These are phyloP conservation scores for Sesamia inferens DNA, from an alignment of 2,888 invertebrate species.

Conservation along the genomic window DNA sequence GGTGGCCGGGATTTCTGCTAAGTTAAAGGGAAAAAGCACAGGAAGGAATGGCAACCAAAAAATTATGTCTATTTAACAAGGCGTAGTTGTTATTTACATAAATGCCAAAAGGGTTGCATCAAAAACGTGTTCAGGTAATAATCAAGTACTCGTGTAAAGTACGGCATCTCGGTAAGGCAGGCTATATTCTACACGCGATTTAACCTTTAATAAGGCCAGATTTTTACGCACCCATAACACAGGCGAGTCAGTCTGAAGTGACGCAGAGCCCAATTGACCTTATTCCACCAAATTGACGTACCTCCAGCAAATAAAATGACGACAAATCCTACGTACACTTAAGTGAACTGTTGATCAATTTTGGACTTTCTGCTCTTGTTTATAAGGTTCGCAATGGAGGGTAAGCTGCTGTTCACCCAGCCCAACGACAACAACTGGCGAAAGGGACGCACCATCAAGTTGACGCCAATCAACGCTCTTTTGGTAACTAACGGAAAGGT, in stretches of 20 bases:
- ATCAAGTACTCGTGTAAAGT: constrained; percentile 26
- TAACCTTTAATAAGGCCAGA: constrained; percentile 49
- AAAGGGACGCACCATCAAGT: constrained; percentile 96
- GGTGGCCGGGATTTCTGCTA: too few relatives aligned
- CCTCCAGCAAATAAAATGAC: constrained; percentile 55
- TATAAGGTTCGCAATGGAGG: constrained; percentile 95
- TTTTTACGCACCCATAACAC: constrained; percentile 50
- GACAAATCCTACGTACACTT: constrained; percentile 42
- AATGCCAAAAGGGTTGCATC: constrained; percentile 4
- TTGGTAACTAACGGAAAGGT: constrained; percentile 98
- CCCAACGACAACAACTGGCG: constrained; percentile 98
- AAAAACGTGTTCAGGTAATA: constrained; percentile 14
- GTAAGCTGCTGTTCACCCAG: constrained; percentile 96
- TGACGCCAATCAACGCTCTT: constrained; percentile 96
- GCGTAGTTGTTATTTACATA: neutral
- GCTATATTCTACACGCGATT: constrained; percentile 37
- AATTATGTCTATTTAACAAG: neutral
- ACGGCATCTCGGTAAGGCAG: constrained; percentile 18
- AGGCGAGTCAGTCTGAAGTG: constrained; percentile 50
- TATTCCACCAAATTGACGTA: constrained; percentile 60
- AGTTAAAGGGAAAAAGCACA: neutral
- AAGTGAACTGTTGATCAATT: constrained; percentile 46
- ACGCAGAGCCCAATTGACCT: constrained; percentile 58
- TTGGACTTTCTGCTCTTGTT: constrained; percentile 58
- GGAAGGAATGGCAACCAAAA: constrained; percentile 1